Percentiles rank a stretch among this genome's conserved stretches.
These are phyloP conservation scores for Halictus ligatus DNA, from an alignment of 2,888 invertebrate species.

Conservation along the genomic window DNA sequence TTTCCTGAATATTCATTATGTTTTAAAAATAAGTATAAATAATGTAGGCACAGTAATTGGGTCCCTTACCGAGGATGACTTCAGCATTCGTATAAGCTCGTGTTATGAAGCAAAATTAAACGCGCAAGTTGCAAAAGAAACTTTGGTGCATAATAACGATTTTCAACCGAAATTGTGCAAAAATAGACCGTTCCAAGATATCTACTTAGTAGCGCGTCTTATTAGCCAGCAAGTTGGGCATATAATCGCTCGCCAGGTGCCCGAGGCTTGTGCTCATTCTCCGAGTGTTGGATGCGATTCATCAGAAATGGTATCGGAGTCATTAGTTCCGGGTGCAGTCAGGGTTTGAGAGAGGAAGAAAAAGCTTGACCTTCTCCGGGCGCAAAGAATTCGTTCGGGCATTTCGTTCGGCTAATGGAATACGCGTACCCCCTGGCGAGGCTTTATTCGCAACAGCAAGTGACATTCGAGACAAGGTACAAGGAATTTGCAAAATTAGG, in stretches of 20 bases:
- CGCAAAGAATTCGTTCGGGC: background rate
- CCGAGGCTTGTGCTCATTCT: background rate
- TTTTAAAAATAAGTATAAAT: too few relatives aligned
- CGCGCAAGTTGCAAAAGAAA: too few relatives aligned
- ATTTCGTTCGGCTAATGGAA: background rate
- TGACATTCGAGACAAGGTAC: conserved; percentile 3
- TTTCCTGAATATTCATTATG: too few relatives aligned
- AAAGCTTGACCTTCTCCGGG: background rate
- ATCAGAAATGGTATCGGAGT: background rate
- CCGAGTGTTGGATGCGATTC: background rate
- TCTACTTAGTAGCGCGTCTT: background rate
- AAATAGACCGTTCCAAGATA: background rate
- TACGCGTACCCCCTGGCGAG: background rate
- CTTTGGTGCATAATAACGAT: too few relatives aligned
- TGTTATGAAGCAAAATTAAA: too few relatives aligned
- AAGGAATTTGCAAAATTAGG: conserved; percentile 8
- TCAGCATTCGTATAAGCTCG: too few relatives aligned
- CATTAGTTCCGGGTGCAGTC: background rate
- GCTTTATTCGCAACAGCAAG: background rate
- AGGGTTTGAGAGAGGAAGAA: background rate
- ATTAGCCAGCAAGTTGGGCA: background rate
- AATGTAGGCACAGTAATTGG: too few relatives aligned
- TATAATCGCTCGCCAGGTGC: background rate
- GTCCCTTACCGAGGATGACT: too few relatives aligned
- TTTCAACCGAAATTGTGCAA: background rate